Base-by-base conservation (phyloP, 2,797 vertebrate species). In the Pangasius djambal region DNA sequence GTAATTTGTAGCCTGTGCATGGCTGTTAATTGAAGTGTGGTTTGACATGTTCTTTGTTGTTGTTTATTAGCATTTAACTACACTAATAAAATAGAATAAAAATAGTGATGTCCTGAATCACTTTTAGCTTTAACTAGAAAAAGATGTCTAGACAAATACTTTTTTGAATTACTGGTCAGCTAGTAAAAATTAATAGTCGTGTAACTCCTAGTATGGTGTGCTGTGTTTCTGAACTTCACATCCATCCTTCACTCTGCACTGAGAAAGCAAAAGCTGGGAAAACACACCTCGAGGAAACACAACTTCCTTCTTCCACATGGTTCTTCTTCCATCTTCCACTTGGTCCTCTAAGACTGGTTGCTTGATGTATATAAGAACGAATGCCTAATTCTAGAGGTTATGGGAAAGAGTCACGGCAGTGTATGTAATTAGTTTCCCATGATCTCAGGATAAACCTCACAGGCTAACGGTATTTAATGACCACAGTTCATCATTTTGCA, bases 381-480 rank as follows among this genome's bases (percentile, higher is more conserved):
- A 87, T 50, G 31, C 55, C 44, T 20, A 79, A 89, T 37, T 40
- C 10, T 55, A 83, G 31, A 82, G 61, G 44, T 85, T 75, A 37
- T 77, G 40, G 67, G 81, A 67, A 89, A 89, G 34, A 83, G 55
- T 67, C 72, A 77, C 90, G 37, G 84, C 37, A 63, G 61, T 83
- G 85, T 86, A 88, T 88, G 57, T 90, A 88, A 88, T 92, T 91
- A 90, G 81, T 87, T 87, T 67, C 67, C 40, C 65, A 40, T 87
- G 85, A 89, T 88, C 85, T 88, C 67, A 69, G 70, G 31, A 77
- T 81, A 88, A 86, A 91, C 75, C 65, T 83, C 79, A 81, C 83
- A 69, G 86, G 85, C 81, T 88, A 55, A 67, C 59, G 34, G 83
- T 48, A 61, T 88, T 79, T 89, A 91, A 89, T 88, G 88, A 88